Evolutionary conservation across 2,113 vertebrate species (phyloP).

Genomic region (Ophiodon elongatus): DNA sequence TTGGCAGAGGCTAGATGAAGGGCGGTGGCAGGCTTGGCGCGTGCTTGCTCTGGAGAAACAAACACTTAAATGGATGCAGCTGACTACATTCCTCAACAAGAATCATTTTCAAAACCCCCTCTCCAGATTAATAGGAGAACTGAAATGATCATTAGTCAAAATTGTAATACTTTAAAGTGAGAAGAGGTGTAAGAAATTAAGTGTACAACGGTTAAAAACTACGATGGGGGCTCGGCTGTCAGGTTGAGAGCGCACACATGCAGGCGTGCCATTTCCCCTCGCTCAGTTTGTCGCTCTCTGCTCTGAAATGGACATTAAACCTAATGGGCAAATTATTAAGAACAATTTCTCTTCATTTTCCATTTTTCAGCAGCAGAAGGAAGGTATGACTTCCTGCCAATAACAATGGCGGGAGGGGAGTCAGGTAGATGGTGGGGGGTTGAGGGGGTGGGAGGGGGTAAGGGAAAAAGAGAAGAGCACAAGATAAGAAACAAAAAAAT

Average conservation of each 20-base stretch:
- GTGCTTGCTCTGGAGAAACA: conserved; percentile 71
- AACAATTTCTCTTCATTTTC: conserved; percentile 68
- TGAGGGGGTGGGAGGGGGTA: not conserved
- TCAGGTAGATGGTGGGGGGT: conserved; percentile 17
- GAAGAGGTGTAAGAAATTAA: conserved; percentile 12
- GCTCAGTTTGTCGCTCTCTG: conserved; percentile 8
- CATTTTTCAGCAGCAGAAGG: conserved; percentile 47
- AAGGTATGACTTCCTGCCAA: conserved; percentile 49
- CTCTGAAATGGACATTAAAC: conserved; percentile 47
- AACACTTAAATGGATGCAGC: conserved; percentile 77
- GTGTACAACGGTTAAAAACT: not conserved
- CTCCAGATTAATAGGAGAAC: conserved; percentile 31
- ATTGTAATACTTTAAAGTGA: conserved; percentile 6
- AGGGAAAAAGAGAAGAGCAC: not conserved
- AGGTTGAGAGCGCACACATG: too few relatives aligned
- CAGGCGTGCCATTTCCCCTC: conserved; percentile 4
- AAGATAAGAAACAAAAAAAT: not conserved
- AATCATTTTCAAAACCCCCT: conserved; percentile 43
- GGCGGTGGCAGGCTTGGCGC: conserved; percentile 66
- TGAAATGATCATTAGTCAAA: conserved; percentile 38
- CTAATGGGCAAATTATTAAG: conserved; percentile 58
- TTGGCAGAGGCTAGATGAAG: conserved; percentile 73
- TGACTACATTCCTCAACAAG: conserved; percentile 64
- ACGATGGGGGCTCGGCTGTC: not conserved
- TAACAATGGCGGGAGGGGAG: conserved; percentile 26